These are phyloP conservation scores for Plecotus auritus DNA, from an alignment of 2,113 vertebrate species.

Conservation along the genomic window DNA sequence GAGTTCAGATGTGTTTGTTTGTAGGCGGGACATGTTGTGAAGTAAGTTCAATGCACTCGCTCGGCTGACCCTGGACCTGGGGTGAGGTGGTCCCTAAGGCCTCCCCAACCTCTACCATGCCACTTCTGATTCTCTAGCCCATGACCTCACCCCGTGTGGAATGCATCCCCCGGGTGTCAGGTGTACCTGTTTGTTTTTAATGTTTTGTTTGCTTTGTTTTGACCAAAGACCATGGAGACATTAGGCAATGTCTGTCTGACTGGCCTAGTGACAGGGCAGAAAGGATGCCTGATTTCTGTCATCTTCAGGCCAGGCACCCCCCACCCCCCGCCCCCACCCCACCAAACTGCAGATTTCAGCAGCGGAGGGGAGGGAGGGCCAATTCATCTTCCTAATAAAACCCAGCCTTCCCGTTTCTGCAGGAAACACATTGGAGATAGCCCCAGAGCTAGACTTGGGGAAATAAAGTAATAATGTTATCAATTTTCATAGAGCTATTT, in stretches of 20 bases:
- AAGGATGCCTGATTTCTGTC: neutral
- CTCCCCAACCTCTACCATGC: neutral
- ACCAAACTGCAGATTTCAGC: neutral
- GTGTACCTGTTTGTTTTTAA: neutral
- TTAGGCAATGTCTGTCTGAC: no score
- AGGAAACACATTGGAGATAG: constrained; percentile 49
- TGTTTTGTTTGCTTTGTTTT: neutral
- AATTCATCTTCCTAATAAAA: constrained; percentile 55
- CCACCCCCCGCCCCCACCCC: no score
- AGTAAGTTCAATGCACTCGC: neutral
- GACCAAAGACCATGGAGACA: neutral
- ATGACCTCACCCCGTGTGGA: accelerated
- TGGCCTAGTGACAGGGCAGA: neutral
- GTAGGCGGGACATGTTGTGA: neutral
- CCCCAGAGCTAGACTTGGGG: neutral
- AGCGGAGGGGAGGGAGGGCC: neutral
- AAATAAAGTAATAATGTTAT: constrained; percentile 70
- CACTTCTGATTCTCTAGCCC: neutral
- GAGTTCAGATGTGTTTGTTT: neutral
- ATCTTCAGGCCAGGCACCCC: neutral
- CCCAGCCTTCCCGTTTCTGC: neutral
- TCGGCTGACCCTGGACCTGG: neutral
- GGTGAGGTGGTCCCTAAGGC: neutral
- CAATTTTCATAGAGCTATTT: constrained; percentile 67
- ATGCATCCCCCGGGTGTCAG: accelerated